phyloP scores from a whole-genome alignment of 2,888 invertebrate genomes.

The Chironomus riparius region DNA sequence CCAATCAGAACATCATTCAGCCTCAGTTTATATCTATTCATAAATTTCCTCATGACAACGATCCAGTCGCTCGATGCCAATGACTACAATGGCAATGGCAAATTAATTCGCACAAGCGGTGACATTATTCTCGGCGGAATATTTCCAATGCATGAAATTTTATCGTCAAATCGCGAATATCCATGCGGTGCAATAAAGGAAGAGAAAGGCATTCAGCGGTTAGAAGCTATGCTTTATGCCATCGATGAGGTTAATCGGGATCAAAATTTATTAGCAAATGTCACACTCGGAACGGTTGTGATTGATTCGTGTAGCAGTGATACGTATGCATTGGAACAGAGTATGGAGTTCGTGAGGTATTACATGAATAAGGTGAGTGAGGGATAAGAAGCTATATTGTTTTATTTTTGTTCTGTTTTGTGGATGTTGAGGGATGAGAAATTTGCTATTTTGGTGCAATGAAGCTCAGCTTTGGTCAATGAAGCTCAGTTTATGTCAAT shows the following conservation, averaged over 20 bases:
- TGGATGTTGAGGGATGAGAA: too few species aligned
- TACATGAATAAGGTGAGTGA: slow-evolving; percentile 47
- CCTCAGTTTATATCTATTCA: slow-evolving; percentile 18
- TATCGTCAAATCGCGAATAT: slow-evolving; percentile 37
- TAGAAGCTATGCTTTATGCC: slow-evolving; percentile 61
- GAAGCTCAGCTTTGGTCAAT: too few species aligned
- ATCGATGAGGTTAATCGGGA: slow-evolving; percentile 56
- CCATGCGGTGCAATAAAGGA: slow-evolving; percentile 52
- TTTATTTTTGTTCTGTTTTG: too few species aligned
- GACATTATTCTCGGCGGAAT: slow-evolving; percentile 59
- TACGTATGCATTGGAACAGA: slow-evolving; percentile 58
- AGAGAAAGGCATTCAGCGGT: slow-evolving; percentile 58
- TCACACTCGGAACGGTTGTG: slow-evolving; percentile 52
- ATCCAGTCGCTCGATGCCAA: slow-evolving; percentile 15
- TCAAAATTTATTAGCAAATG: slow-evolving; percentile 49
- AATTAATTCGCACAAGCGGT: slow-evolving; percentile 44
- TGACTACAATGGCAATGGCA: slow-evolving; percentile 14
- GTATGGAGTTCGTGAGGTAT: slow-evolving; percentile 55
- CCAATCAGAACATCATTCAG: slow-evolving; percentile 12
- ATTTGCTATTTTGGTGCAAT: too few species aligned
- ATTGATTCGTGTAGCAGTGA: slow-evolving; percentile 57
- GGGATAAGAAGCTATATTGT: neutral
- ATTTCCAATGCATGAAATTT: slow-evolving; percentile 59
- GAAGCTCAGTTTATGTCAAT: too few species aligned
- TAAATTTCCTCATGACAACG: slow-evolving; percentile 16